Percentiles rank a stretch among this genome's conserved stretches.
These are phyloP conservation scores for Phocoena sinus DNA, from an alignment of 2,113 vertebrate genomes.

Conservation along the genomic window DNA sequence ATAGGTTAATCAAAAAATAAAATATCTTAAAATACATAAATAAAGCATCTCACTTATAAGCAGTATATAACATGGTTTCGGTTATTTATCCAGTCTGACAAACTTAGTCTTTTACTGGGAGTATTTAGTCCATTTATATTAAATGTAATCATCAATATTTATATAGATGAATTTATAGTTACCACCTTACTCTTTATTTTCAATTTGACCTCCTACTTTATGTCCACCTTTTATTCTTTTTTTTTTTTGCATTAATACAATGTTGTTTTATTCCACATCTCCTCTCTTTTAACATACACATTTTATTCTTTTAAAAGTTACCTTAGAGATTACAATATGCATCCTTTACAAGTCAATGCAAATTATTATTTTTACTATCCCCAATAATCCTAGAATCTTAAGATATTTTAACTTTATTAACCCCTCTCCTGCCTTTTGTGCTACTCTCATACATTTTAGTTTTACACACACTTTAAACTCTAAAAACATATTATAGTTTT, in stretches of 20 bases:
- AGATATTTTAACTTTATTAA: not conserved
- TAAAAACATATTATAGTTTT: not conserved
- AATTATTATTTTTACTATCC: not conserved
- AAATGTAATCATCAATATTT: not conserved
- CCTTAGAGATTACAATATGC: not conserved
- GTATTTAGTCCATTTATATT: not conserved
- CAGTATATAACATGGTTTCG: not conserved
- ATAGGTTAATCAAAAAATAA: not conserved
- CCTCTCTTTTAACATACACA: not conserved
- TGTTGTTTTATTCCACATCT: not conserved
- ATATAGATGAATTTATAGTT: not conserved
- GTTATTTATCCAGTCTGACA: not conserved
- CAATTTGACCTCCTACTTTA: not conserved
- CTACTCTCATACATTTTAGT: not conserved
- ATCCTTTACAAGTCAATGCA: not conserved
- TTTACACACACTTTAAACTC: not conserved
- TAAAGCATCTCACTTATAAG: not conserved
- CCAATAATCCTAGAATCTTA: not conserved
- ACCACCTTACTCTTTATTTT: not conserved
- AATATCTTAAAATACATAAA: not conserved
- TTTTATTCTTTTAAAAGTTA: not conserved
- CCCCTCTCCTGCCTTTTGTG: not conserved
- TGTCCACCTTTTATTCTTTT: not conserved
- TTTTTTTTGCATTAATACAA: not conserved
- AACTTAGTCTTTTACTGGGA: not conserved